Evolutionary conservation across 2,888 invertebrate genomes (phyloP), one percentile per base, ranked within the genome.

Genomic region (Steinernema scapterisci): DNA sequence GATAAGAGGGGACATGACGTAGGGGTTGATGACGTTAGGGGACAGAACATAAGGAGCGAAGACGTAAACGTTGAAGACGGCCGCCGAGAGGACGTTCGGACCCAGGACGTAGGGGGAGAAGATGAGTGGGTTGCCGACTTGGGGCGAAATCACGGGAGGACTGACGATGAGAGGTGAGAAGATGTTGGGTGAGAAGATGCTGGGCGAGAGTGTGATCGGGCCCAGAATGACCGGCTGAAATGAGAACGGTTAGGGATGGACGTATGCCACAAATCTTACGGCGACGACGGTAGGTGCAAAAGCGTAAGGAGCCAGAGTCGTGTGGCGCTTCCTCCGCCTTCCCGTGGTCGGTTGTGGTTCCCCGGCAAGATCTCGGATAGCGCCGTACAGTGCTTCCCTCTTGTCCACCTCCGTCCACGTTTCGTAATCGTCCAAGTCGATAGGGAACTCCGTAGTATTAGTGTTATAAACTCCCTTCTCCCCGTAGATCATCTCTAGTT

Each of bases 61-160:
- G 72, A 83, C 78, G 80, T 84, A 84, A 1, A 82, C 82, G 72
- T 83, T 82, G 80, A 82, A 82, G 21, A 77, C 72, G 70, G 82
- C 82, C 16, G 82, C 79, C 21, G 82, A 82, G 16, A 82, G 63
- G 0, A 81, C 79, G 54, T 83, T 84, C 9, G 84, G 84, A 0
- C 81, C 80, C 38, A 82, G 54, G n/a, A 81, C 77, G 74, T 81
- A 81, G 1, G 82, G 82, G 1, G 81, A 81, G 31, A 63, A 63
- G 46, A 82, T 77, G 31, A 82, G 75, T 0, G 82, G 78, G 25
- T 78, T 78, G 27, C 80, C 80, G 54, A 82, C 78, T 76, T 80
- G 79, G 0, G 83, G 83, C 0, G 82, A 81, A 44, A 83, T 77
- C 23, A 82, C 78, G 9, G 83, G 83, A 11, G 78, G 81, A 7